These are phyloP conservation scores for Neogale vison DNA, from an alignment of 2,113 vertebrate genomes.

Conservation along the genomic window DNA sequence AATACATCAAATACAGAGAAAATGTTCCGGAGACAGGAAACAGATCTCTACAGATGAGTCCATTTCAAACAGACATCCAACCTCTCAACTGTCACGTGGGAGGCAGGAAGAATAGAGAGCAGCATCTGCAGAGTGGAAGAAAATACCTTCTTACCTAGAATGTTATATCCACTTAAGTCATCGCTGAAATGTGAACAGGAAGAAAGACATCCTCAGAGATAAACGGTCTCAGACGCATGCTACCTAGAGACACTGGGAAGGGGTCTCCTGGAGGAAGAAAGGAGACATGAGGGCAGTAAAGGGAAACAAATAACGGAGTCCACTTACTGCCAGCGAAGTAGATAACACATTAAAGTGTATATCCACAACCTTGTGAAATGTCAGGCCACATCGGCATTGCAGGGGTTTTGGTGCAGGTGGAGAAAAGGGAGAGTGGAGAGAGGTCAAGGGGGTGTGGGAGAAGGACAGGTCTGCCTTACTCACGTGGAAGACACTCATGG, in stretches of 20 bases:
- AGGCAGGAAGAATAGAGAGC: neutral
- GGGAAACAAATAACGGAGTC: neutral
- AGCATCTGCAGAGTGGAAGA: neutral
- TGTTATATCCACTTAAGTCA: neutral
- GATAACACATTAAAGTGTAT: accelerated
- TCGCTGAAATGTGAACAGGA: neutral
- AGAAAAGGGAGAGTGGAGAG: neutral
- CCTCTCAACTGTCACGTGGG: neutral
- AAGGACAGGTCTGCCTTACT: neutral
- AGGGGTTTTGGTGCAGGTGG: neutral
- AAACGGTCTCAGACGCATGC: accelerated
- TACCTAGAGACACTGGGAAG: neutral
- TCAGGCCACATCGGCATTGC: neutral
- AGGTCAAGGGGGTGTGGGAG: neutral
- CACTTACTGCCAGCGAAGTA: neutral
- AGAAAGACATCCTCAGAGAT: neutral
- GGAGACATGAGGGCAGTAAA: neutral
- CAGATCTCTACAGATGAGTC: neutral
- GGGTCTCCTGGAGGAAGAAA: neutral
- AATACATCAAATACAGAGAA: neutral
- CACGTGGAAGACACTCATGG: neutral
- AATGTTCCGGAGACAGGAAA: neutral
- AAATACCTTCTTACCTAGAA: neutral
- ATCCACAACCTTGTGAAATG: accelerated
- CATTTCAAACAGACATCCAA: neutral